Base-by-base conservation (phyloP, 2,888 invertebrate genomes). In the Melieria picta region DNA sequence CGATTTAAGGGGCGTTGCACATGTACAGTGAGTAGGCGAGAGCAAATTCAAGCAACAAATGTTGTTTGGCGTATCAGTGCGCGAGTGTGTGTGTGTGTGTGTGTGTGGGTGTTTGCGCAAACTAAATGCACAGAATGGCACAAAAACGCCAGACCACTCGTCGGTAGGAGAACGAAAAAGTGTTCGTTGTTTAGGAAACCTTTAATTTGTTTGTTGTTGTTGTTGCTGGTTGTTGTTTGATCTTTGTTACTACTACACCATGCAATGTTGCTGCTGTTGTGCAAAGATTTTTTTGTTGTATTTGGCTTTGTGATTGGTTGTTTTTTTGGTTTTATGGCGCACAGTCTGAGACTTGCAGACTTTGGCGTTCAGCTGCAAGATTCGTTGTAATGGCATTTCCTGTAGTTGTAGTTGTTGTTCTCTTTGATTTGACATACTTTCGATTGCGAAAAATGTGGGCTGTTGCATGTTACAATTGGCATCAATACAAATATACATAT, bases 111-210 rank as follows among this genome's bases (percentile, higher is more conserved):
- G 66, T 30, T 30, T 30, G 30, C 30, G 30, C 30, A 30, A 30
- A 30, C 30, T 30, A 30, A 30, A 30, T 30, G 30, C 30, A 30
- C 30, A 30, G 30, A 30, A 30, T 30, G 30, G 30, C 30, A 30
- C 30, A 3, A 30, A 30, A 16, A 16, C 16, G 16, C 16, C 16
- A 16, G 16, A 2, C 30, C 30, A 30, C 30, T 30, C 2, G 3
- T 30, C 30, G 30, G 30, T 30, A 30, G 30, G 30, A 52, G 30
- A 56, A 65, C 68, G 64, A 71, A 52, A 71, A 73, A 72, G 68
- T 71, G 66, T 79, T 79, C 79, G 79, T 79, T 79, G 79, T 78
- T 76, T 77, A 70, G 76, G 79, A 78, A 79, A 79, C 78, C 79
- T 77, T 79, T 73, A 71, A 75, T 73, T 56, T 72, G 72, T 67